Evolutionary conservation across 2,113 vertebrate species (phyloP).

Genomic region (Myrmecophaga tridactyla): DNA sequence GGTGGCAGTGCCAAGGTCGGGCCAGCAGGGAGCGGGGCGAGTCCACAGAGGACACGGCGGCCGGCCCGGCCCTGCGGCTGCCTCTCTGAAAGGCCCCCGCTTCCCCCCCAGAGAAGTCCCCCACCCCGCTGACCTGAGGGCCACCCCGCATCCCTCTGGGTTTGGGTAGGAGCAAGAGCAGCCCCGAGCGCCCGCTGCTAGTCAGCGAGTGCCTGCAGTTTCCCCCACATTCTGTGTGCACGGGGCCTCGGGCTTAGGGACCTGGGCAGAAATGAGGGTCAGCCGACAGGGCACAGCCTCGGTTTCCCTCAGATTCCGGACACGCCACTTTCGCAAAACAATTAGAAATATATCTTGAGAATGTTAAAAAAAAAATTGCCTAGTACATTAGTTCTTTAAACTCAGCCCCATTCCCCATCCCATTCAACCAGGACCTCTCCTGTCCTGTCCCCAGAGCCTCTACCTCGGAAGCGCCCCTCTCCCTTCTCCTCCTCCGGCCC

Average conservation of each 20-base stretch:
- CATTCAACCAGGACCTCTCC: neutral
- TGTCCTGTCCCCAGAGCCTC: neutral
- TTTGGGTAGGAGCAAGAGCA: slow-evolving; percentile 68
- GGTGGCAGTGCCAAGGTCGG: neutral
- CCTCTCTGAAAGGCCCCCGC: neutral
- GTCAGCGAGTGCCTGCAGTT: slow-evolving; percentile 37
- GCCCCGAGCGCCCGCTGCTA: slow-evolving; percentile 70
- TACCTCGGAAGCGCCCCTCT: neutral
- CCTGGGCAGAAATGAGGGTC: neutral
- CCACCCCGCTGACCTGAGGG: neutral
- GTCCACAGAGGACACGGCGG: no score
- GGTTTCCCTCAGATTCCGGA: neutral
- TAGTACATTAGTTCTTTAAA: neutral
- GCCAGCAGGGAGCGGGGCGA: slow-evolving; percentile 38
- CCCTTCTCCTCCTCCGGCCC: neutral
- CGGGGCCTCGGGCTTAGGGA: neutral
- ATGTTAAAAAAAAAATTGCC: neutral
- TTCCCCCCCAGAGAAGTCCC: neutral
- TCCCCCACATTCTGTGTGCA: neutral
- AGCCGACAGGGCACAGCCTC: neutral
- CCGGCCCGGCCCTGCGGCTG: no score
- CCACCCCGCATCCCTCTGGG: neutral
- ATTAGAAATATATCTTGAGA: neutral
- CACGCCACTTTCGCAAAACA: neutral
- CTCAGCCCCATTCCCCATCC: neutral